Evolutionary conservation across 2,113 vertebrate species (phyloP), one percentile per base, ranked within the genome.

Genomic region (Anarrhichthys ocellatus): DNA sequence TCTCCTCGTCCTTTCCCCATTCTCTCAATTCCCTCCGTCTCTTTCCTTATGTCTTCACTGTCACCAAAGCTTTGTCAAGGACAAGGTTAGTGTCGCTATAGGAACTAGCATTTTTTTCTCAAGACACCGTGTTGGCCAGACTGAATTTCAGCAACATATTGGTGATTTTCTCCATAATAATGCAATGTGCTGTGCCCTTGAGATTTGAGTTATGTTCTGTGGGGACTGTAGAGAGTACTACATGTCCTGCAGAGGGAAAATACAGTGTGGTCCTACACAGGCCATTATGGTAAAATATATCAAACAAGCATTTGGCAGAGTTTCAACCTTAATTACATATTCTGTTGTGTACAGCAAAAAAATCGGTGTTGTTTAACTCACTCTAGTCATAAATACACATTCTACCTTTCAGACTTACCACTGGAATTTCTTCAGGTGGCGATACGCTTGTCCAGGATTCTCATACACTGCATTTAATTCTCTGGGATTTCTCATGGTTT

Each of bases 101-200:
- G 40, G 32, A 85, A 36, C 66, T 61, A 44, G 20, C 66, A 40
- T 89, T 86, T 68, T 81, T 54, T 69, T 76, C 18, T 73, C 66
- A 27, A 78, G 71, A 76, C 54, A 27, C 5, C 0, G 7, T 71
- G 17, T 75, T 9, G 24, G 34, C 59, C 73, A 56, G 24, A 27
- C 18, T 72, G 32, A 32, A 65, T 80, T 46, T 1, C 1, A 46
- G 11, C 22, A 61, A 38, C 24, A 54, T 29, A 18, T 24, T 54
- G 20, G 11, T 9, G 20, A 42, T 61, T 66, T 52, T 32, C 20
- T 44, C 13, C 2, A 18, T 63, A 27, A 22, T 2, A 18, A n/a
- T 74, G 62, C 54, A 52, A 13, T 63, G 44, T 24, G 17, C n/a
- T 71, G 32, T 32, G 40, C 11, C 59, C 3, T 11, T 54, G 58